Evolutionary conservation across 2,888 invertebrate species (phyloP), one percentile per base, ranked within the genome.

Genomic region (Nomada goodeniana): DNA sequence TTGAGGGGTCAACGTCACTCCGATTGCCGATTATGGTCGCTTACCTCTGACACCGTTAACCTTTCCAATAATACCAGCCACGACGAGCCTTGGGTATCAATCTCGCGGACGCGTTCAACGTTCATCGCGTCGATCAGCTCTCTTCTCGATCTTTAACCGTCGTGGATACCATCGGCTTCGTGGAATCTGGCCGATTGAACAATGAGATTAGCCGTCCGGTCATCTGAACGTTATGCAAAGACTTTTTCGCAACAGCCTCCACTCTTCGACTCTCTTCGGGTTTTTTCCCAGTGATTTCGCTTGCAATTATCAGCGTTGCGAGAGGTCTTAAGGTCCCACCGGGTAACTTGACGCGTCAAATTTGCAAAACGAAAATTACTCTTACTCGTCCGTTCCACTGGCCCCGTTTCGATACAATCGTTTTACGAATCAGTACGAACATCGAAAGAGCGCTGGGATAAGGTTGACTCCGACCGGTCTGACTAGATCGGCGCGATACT

Each of bases 41-140:
- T 78, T 77, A 78, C 81, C 83, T 83, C 75, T 65, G 78, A 78
- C 81, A 64, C 68, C 57, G 55, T 70, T 72, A 71, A 78, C 63
- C 67, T 60, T 60, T 59, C 64, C 68, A 73, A 69, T 73, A 61
- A 73, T 55, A 7, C 36, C 53, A 23, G 23, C 42, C 36, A 5
- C n/a, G 9, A 7, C 5, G 13, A 42, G 20, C 67, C 67, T 55
- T 42, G 67, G 64, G 50, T 63, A 59, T 44, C 64, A 76, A 76
- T 76, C 57, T 70, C 57, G 50, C 63, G 57, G 57, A 57, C n/a
- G 18, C 26, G 44, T 68, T 53, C 53, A 67, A 67, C 36, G 53
- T 67, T 67, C 67, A 67, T 9, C 52, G 5, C 44, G 53, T 2
- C 20, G 10, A 67, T 67, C 36, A 42, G 20, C 23, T 67, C 53